Percentiles rank a stretch among this genome's conserved stretches.
Evolutionary conservation across 2,113 vertebrate species (phyloP).

Genomic region (Scalopus aquaticus): DNA sequence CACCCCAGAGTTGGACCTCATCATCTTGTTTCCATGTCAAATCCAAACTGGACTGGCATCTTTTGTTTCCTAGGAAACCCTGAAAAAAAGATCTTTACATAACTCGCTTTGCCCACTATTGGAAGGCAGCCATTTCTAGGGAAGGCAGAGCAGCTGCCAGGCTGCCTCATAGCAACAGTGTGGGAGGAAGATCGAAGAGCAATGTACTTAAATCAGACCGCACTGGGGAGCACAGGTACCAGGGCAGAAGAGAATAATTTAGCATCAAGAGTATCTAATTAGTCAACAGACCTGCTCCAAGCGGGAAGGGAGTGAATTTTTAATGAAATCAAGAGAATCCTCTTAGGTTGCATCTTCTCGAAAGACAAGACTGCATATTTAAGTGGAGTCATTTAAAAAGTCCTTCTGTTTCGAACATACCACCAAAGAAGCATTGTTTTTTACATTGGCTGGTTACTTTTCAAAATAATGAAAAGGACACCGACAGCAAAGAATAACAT

Average conservation of each 20-base stretch:
- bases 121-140: conserved; percentile 60
- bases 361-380: background rate
- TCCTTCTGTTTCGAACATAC: background rate
- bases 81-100: conserved; percentile 47
- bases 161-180: conserved; percentile 21
- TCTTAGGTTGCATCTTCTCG: background rate
- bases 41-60: conserved; percentile 29
- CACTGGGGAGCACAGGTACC: background rate
- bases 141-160: conserved; percentile 12
- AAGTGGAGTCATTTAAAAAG: background rate
- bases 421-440: background rate
- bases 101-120: conserved; percentile 62
- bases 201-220: background rate
- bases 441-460: background rate
- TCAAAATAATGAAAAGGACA: background rate
- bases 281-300: background rate
- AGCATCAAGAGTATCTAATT: background rate
- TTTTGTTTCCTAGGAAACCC: conserved; percentile 65
- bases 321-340: background rate
- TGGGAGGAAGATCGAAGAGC: conserved; percentile 15
- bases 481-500: background rate
- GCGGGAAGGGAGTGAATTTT: background rate
- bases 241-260: background rate
- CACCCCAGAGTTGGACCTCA: background rate
- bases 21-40: background rate